Conservation (phyloP, 2,888 invertebrate species). For the Tenthredo notha region DNA sequence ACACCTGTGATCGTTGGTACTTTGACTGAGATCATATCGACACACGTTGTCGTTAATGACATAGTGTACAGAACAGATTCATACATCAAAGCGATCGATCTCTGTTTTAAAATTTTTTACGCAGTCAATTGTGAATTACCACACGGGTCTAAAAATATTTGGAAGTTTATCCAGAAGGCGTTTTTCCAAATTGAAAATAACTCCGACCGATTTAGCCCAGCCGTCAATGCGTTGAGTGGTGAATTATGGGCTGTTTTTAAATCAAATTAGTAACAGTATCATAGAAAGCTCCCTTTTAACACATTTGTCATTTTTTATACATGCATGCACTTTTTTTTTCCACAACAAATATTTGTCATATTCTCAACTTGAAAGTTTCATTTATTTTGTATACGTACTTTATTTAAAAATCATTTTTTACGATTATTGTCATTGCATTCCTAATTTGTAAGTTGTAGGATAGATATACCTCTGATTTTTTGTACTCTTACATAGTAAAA, state of each 20-base stretch:
- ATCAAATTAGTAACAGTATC: neutral
- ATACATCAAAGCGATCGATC: conserved; percentile 19
- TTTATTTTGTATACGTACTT: neutral
- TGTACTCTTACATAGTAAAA: neutral
- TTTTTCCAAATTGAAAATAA: conserved; percentile 40
- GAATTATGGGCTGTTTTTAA: conserved; percentile 2
- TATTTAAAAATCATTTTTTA: neutral
- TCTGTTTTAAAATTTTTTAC: conserved; percentile 50
- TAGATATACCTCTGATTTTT: neutral
- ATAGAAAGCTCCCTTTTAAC: neutral
- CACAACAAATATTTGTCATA: neutral
- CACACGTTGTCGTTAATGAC: conserved; percentile 18
- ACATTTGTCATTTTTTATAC: neutral
- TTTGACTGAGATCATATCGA: conserved; percentile 15
- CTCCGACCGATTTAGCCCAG: conserved; percentile 32
- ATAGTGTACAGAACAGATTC: conserved; percentile 21
- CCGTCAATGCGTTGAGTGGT: conserved; percentile 11
- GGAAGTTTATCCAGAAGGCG: conserved; percentile 50
- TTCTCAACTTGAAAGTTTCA: conserved; percentile 9
- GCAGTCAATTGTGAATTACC: conserved; percentile 46
- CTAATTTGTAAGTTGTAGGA: neutral
- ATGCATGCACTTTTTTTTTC: neutral
- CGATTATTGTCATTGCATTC: conserved; percentile 7
- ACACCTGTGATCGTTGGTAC: neutral
- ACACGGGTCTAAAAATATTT: conserved; percentile 27